Evolutionary conservation across 2,113 vertebrate species (phyloP).

Genomic region (Eolophus roseicapilla): DNA sequence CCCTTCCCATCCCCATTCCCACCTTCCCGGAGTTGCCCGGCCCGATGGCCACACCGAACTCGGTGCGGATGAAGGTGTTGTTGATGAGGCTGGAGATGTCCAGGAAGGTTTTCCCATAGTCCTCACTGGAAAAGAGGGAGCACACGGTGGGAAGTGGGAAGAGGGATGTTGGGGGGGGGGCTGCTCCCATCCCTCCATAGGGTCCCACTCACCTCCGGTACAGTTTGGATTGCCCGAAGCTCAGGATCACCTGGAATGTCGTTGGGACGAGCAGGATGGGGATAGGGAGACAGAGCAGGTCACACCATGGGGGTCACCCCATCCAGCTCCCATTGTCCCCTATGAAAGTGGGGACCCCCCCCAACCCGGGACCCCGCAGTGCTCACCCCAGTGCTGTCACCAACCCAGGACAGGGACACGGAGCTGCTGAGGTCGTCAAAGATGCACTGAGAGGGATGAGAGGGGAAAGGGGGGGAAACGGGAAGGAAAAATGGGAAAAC

Average conservation of each 20-base stretch:
- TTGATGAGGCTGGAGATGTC: constrained; percentile 89
- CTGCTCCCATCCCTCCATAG: neutral
- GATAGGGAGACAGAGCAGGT: neutral
- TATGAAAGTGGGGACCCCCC: neutral
- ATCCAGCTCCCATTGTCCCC: neutral
- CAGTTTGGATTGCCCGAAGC: constrained; percentile 87
- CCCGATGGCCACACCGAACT: constrained; percentile 89
- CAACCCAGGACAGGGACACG: constrained; percentile 90
- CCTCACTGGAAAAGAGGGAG: constrained; percentile 74
- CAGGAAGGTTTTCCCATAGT: constrained; percentile 89
- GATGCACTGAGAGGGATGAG: constrained; percentile 65
- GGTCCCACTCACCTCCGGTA: constrained; percentile 84
- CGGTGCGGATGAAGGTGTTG: constrained; percentile 89
- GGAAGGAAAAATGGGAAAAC: no score
- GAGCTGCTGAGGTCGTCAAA: constrained; percentile 88
- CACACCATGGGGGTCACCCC: neutral
- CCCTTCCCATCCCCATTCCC: neutral
- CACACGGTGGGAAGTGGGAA: neutral
- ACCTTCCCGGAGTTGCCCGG: constrained; percentile 92
- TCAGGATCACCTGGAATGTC: constrained; percentile 86
- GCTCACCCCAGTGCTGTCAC: constrained; percentile 90
- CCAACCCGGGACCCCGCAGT: neutral
- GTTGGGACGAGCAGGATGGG: constrained; percentile 84
- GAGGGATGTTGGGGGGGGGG: no score
- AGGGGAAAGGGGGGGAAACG: neutral